These are phyloP conservation scores for Diabrotica undecimpunctata DNA, from an alignment of 1,140 invertebrate species.

Conservation along the genomic window DNA sequence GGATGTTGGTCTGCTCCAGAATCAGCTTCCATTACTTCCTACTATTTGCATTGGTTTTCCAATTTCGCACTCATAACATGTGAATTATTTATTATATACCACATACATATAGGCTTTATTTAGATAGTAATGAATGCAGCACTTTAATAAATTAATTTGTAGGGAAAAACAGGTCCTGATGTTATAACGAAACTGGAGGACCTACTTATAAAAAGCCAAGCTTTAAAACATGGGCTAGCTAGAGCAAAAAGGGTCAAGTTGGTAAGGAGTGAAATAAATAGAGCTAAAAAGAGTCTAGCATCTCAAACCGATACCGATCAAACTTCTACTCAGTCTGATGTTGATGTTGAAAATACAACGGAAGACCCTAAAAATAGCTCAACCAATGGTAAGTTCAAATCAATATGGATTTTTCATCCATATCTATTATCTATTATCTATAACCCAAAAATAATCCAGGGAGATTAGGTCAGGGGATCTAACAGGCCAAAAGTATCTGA, in stretches of 20 bases:
- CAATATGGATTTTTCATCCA: too few species aligned
- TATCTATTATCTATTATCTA: too few species aligned
- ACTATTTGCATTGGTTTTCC: too few species aligned
- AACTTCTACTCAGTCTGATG: conserved; percentile 46
- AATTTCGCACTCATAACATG: too few species aligned
- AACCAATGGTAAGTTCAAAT: conserved; percentile 18
- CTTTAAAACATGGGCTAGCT: conserved; percentile 52
- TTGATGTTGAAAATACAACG: conserved; percentile 31
- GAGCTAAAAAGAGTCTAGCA: conserved; percentile 30
- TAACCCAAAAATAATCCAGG: too few species aligned
- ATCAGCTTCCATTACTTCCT: too few species aligned
- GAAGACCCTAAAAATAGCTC: conserved; percentile 37
- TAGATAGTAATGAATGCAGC: too few species aligned
- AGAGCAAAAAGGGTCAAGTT: conserved; percentile 53
- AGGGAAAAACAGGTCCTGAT: conserved; percentile 46
- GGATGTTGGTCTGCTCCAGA: too few species aligned
- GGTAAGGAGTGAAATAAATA: conserved; percentile 51
- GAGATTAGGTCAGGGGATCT: too few species aligned
- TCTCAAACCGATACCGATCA: conserved; percentile 27
- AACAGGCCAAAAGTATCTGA: too few species aligned
- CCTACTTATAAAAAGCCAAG: conserved; percentile 52
- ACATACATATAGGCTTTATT: too few species aligned
- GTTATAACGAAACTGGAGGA: conserved; percentile 54
- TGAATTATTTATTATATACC: too few species aligned
- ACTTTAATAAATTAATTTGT: background rate